Evolutionary conservation across 2,797 vertebrate genomes (phyloP).

Genomic region (Oceanodroma leucorhoa): DNA sequence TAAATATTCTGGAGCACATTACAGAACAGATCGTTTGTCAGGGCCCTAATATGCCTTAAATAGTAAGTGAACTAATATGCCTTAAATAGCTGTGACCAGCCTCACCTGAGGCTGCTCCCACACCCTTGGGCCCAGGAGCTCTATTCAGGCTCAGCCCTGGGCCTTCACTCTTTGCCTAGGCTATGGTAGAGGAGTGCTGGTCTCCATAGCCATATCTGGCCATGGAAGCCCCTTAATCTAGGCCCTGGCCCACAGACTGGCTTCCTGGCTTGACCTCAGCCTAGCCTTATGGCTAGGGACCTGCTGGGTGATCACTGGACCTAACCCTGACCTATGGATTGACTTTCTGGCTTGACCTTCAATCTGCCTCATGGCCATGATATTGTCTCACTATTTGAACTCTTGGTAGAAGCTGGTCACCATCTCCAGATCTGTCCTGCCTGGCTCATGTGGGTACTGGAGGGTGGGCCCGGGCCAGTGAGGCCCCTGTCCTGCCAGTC

Average conservation of each 20-base stretch:
- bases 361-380: background rate
- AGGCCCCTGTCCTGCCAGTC: background rate
- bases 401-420: background rate
- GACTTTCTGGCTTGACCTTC: background rate
- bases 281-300: background rate
- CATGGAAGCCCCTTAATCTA: background rate
- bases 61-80: background rate
- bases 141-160: background rate
- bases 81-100: background rate
- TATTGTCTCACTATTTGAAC: background rate
- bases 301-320: background rate
- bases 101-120: background rate
- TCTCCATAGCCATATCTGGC: fast-evolving
- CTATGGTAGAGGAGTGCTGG: background rate
- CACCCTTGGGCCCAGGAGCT: background rate
- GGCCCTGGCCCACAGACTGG: background rate
- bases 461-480: background rate
- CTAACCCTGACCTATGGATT: background rate
- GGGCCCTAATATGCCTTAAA: too few species aligned
- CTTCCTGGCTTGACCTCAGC: background rate
- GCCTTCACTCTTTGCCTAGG: background rate
- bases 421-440: background rate
- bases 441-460: background rate
- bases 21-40: background rate
- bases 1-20: background rate